Percentiles rank a stretch among this genome's conserved stretches.
These are phyloP conservation scores for Drosophila lini DNA, from an alignment of 1,140 invertebrate genomes.

Conservation along the genomic window DNA sequence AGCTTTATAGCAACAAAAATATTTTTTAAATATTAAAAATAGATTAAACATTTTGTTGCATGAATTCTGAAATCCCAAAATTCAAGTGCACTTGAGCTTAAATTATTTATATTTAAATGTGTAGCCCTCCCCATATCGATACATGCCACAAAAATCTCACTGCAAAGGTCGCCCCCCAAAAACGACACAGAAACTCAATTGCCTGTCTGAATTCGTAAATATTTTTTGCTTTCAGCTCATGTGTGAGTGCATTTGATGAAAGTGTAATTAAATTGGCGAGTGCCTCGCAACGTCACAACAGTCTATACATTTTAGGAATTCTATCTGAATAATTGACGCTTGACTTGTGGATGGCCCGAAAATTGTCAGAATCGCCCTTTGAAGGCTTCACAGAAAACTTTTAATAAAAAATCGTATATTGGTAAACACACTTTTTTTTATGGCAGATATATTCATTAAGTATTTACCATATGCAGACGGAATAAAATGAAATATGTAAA, in stretches of 20 bases:
- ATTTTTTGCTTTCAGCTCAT: constrained; percentile 22
- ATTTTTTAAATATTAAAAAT: not conserved
- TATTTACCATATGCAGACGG: constrained; percentile 27
- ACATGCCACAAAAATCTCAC: constrained; percentile 5
- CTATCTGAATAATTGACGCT: constrained; percentile 65
- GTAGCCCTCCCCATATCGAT: constrained; percentile 5
- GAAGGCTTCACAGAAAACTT: constrained; percentile 14
- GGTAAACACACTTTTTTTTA: constrained; percentile 5
- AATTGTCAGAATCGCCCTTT: constrained; percentile 22
- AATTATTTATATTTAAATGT: constrained; percentile 61
- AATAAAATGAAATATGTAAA: constrained; percentile 12
- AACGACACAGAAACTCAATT: constrained; percentile 39
- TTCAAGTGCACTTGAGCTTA: not conserved
- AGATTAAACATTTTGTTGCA: not conserved
- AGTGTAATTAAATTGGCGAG: constrained; percentile 52
- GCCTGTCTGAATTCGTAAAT: constrained; percentile 55
- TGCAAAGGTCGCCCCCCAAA: not conserved
- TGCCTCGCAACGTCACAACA: constrained; percentile 36
- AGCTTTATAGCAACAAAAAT: too few relatives aligned
- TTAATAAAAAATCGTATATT: constrained; percentile 28
- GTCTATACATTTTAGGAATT: constrained; percentile 62
- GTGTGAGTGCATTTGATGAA: constrained; percentile 56
- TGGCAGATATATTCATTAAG: constrained; percentile 31
- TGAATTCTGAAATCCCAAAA: not conserved
- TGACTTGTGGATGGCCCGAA: constrained; percentile 16